Percentiles rank a stretch among this genome's conserved stretches.
Evolutionary conservation across 1,140 invertebrate species (phyloP).

Genomic region (Penaeus chinensis): DNA sequence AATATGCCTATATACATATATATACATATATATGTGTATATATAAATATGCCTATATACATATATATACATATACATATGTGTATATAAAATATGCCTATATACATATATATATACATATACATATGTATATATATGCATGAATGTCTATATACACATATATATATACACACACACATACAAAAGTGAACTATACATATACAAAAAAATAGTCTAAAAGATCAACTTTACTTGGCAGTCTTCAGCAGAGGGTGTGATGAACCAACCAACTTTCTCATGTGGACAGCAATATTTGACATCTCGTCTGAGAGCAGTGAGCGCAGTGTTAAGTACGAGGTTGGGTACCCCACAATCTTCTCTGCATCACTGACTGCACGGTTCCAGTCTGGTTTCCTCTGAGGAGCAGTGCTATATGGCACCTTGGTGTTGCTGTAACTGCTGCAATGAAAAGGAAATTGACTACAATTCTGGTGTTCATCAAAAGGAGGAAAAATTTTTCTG

Average conservation of each 20-base stretch:
- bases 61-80: no score
- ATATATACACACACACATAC: no score
- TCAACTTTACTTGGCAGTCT: constrained; percentile 87
- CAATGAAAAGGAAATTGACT: no score
- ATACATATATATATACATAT: no score
- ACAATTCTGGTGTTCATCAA: no score
- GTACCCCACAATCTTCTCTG: constrained; percentile 95
- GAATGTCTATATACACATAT: no score
- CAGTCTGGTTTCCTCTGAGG: constrained; percentile 78
- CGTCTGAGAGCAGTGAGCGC: constrained; percentile 89
- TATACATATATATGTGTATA: no score
- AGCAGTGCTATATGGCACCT: constrained; percentile 37
- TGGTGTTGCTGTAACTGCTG: not conserved
- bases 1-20: no score
- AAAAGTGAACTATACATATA: constrained; percentile 3
- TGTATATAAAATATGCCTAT: no score
- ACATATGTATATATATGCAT: no score
- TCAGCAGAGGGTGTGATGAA: constrained; percentile 91
- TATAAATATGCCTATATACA: no score
- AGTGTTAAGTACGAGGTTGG: constrained; percentile 94
- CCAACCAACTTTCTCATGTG: constrained; percentile 92
- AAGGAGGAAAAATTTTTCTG: no score
- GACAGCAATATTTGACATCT: constrained; percentile 91
- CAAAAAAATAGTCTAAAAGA: constrained; percentile 57
- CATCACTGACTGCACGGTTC: constrained; percentile 91